A percentile compares a stretch with the other conserved stretches of the same genome.
phyloP scores from a whole-genome alignment of 53 echinoderm and acorn worm genomes.

The Stichopus horrens region DNA sequence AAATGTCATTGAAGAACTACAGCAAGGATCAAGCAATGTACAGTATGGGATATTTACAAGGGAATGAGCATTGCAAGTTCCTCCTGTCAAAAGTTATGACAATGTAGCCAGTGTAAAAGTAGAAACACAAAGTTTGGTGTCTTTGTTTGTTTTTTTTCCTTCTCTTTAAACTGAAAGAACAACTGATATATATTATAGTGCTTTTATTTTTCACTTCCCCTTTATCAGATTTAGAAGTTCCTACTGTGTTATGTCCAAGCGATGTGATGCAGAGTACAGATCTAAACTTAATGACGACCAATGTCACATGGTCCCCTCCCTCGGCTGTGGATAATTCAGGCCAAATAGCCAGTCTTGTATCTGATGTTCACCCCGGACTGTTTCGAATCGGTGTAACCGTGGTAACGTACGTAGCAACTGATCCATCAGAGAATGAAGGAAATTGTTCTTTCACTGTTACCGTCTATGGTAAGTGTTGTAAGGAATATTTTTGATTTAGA shows the following conservation, averaged over 20 bases:
- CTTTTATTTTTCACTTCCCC: too few species aligned
- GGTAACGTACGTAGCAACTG: conserved; percentile 13
- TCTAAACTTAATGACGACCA: neutral
- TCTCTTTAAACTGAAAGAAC: too few species aligned
- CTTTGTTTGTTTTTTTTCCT: neutral
- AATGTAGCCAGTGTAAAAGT: neutral
- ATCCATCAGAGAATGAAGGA: neutral
- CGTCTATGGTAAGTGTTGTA: conserved; percentile 6
- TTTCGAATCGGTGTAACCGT: neutral
- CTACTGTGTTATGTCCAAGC: neutral
- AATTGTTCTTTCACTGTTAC: conserved; percentile 16
- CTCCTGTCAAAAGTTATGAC: too few species aligned
- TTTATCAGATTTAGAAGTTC: conserved; percentile 12
- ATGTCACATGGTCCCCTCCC: neutral
- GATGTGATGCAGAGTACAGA: neutral
- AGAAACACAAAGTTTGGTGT: neutral
- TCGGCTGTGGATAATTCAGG: conserved; percentile 2
- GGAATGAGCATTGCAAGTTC: too few species aligned
- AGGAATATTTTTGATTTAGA: neutral
- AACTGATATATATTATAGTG: too few species aligned
- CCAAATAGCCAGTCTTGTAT: neutral
- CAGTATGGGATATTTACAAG: too few species aligned
- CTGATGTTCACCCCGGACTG: neutral
- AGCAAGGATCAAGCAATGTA: too few species aligned
- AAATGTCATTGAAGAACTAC: too few species aligned